phyloP scores from a whole-genome alignment of 2,888 invertebrate genomes.

The Pterostichus niger region DNA sequence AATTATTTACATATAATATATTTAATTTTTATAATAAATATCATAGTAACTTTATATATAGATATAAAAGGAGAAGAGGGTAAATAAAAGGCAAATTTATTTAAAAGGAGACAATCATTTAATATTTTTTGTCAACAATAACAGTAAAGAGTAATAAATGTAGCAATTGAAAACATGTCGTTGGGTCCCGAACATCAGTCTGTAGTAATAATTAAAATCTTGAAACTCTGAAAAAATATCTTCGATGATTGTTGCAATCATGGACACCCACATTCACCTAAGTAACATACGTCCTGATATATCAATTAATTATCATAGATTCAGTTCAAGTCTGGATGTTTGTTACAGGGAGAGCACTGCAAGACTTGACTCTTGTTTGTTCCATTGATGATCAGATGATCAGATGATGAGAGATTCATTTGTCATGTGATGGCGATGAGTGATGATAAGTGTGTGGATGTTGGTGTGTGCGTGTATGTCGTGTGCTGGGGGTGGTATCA shows the following conservation, averaged over 20 bases:
- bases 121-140: constrained; percentile 67
- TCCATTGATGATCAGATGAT: not conserved
- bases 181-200: constrained; percentile 67
- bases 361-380: constrained; percentile 37
- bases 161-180: constrained; percentile 67
- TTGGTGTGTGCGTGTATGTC: constrained; percentile 29
- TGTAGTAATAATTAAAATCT: constrained; percentile 67
- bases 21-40: constrained; percentile 2
- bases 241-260: constrained; percentile 67
- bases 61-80: not conserved
- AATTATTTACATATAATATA: no score
- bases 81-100: constrained; percentile 53
- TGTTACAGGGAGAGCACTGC: constrained; percentile 42
- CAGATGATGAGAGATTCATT: constrained; percentile 45
- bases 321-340: constrained; percentile 31
- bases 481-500: constrained; percentile 55
- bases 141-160: constrained; percentile 68
- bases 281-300: constrained; percentile 67
- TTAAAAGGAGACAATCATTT: constrained; percentile 67
- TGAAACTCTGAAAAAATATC: constrained; percentile 67
- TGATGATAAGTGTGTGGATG: constrained; percentile 36
- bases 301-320: constrained; percentile 59
- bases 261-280: constrained; percentile 67
- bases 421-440: constrained; percentile 18
- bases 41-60: constrained; percentile 6